A percentile compares a stretch with the other conserved stretches of the same genome.
phyloP scores from a whole-genome alignment of 2,797 vertebrate species.

The Todus mexicanus region DNA sequence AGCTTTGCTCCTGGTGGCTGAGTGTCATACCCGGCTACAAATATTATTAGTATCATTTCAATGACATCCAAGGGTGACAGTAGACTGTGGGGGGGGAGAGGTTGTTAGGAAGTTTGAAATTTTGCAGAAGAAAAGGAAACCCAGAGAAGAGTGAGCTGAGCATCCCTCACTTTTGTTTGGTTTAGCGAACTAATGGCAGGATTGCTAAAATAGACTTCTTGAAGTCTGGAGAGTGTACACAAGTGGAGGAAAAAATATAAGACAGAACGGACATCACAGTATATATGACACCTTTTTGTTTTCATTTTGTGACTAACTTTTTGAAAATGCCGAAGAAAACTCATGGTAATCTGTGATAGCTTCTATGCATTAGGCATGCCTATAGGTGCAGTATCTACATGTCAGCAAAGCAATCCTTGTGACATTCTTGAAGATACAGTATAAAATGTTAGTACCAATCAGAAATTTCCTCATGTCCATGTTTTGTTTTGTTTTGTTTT shows the following conservation, averaged over 20 bases:
- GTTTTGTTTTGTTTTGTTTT: background rate
- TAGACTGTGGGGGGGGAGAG: background rate
- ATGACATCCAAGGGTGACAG: conserved; percentile 31
- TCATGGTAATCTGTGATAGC: background rate
- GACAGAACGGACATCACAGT: accelerated
- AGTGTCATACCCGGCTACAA: conserved; percentile 31
- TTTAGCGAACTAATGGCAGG: background rate
- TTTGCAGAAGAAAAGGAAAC: background rate
- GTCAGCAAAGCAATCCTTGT: background rate
- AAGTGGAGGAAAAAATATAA: background rate
- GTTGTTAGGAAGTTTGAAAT: background rate
- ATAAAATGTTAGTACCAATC: background rate
- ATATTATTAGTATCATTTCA: conserved; percentile 46
- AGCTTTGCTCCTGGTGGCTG: conserved; percentile 66
- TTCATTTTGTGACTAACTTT: background rate
- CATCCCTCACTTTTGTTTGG: background rate
- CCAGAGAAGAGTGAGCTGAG: background rate
- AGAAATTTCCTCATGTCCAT: background rate
- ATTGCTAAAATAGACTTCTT: background rate
- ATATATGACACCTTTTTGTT: background rate
- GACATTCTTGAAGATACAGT: background rate
- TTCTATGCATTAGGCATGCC: background rate
- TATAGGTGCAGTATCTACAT: background rate
- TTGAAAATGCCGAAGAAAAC: background rate
- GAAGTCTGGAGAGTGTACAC: background rate